These are phyloP conservation scores for Vespertilio murinus DNA, from an alignment of 2,797 vertebrate genomes.

Conservation along the genomic window DNA sequence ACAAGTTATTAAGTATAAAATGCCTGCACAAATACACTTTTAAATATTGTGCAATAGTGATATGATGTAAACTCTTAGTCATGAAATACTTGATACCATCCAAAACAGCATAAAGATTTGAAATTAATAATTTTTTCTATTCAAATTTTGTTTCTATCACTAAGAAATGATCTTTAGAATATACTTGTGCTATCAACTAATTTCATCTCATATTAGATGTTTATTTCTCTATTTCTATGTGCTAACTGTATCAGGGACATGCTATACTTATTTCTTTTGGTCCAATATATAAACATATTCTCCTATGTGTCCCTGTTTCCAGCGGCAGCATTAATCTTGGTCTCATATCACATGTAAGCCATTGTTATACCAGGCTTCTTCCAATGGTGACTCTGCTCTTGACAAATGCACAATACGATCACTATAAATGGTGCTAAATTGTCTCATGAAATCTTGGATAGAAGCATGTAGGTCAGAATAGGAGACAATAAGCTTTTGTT, in stretches of 20 bases:
- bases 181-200: neutral
- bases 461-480: neutral
- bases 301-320: neutral
- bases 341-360: neutral
- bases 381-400: neutral
- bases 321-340: neutral
- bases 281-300: neutral
- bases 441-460: neutral
- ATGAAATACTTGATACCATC: neutral
- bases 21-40: neutral
- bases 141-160: neutral
- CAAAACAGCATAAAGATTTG: neutral
- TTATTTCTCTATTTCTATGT: neutral
- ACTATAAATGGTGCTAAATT: neutral
- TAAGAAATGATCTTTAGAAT: neutral
- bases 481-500: neutral
- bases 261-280: neutral
- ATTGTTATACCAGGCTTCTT: neutral
- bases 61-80: neutral
- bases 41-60: neutral
- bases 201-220: neutral
- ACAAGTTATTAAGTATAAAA: neutral
- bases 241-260: neutral
- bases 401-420: neutral
- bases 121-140: neutral